Conservation (phyloP, 2,888 invertebrate species). For the Melangyna quadrimaculata region DNA sequence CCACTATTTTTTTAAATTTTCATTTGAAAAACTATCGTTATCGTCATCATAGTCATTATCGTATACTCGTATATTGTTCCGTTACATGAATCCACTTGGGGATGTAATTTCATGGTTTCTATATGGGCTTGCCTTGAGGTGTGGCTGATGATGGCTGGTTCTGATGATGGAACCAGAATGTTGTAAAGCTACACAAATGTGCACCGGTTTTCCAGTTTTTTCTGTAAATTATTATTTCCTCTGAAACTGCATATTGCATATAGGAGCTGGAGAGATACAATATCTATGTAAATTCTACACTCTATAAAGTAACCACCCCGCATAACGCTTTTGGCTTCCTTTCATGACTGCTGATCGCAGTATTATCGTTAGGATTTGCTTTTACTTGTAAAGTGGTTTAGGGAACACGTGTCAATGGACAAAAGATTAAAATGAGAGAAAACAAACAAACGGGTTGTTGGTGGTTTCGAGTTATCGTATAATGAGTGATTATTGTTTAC, state of each 20-base stretch:
- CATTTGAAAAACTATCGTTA: conserved; percentile 28
- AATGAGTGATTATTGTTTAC: not conserved
- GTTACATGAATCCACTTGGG: conserved; percentile 48
- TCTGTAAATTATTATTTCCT: not conserved
- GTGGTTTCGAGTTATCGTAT: conserved; percentile 13
- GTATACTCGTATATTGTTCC: conserved; percentile 42
- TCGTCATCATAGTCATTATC: conserved; percentile 63
- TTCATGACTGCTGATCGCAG: conserved; percentile 9
- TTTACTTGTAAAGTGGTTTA: conserved; percentile 56
- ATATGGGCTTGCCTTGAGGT: conserved; percentile 30
- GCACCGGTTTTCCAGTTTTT: conserved; percentile 25
- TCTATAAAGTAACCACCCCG: conserved; percentile 36
- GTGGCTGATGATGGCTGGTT: conserved; percentile 19
- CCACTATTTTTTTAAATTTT: conserved; percentile 16
- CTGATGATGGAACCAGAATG: conserved; percentile 49
- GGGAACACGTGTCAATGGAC: conserved; percentile 62
- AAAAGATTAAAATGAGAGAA: conserved; percentile 48
- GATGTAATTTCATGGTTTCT: conserved; percentile 61
- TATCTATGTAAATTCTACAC: no score
- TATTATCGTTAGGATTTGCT: conserved; percentile 34
- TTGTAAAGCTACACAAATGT: conserved; percentile 26
- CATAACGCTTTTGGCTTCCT: conserved; percentile 41
- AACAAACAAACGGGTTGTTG: conserved; percentile 66
- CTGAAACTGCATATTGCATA: conserved; percentile 1
- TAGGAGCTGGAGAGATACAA: not conserved